A percentile compares a stretch with the other conserved stretches of the same genome.
Evolutionary conservation across 2,888 invertebrate genomes (phyloP).

Genomic region (Neelides folsomi): DNA sequence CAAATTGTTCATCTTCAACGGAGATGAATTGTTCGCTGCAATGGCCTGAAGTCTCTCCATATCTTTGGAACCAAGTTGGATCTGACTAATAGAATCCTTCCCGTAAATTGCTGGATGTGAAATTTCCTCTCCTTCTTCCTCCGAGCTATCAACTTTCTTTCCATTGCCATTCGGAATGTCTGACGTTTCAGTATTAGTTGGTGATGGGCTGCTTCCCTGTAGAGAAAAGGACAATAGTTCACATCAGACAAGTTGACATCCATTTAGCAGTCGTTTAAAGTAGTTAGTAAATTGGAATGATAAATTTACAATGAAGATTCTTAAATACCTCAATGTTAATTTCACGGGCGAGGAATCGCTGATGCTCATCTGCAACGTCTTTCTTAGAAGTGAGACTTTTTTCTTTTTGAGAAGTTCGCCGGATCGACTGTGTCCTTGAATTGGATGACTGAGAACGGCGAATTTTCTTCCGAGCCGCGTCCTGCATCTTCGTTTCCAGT

Average conservation of each 20-base stretch:
- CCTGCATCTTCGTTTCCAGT: slow-evolving; percentile 61
- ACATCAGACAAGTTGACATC: too few relatives aligned
- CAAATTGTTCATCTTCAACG: slow-evolving; percentile 7
- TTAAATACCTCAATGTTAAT: slow-evolving; percentile 22
- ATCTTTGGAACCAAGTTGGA: slow-evolving; percentile 22
- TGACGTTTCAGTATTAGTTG: slow-evolving; percentile 12
- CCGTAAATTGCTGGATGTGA: slow-evolving; percentile 19
- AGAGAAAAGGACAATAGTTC: neutral
- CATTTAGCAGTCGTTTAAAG: too few relatives aligned
- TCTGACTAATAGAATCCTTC: slow-evolving; percentile 23
- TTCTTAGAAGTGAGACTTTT: slow-evolving; percentile 85
- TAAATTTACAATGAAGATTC: neutral
- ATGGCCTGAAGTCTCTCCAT: slow-evolving; percentile 23
- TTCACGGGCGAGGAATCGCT: slow-evolving; percentile 36
- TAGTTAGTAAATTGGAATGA: too few relatives aligned
- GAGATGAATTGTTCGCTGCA: slow-evolving; percentile 19
- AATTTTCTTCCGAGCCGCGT: slow-evolving; percentile 49
- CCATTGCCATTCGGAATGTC: slow-evolving; percentile 21
- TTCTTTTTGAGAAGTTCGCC: slow-evolving; percentile 82
- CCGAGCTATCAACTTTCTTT: slow-evolving; percentile 7
- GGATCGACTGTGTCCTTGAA: slow-evolving; percentile 77
- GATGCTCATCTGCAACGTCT: slow-evolving; percentile 85
- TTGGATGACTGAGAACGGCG: slow-evolving; percentile 59
- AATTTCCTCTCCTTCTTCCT: neutral
- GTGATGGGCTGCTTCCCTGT: slow-evolving; percentile 29